Evolutionary conservation across 2,888 invertebrate genomes (phyloP).

Genomic region (Dolichomitus sp.): DNA sequence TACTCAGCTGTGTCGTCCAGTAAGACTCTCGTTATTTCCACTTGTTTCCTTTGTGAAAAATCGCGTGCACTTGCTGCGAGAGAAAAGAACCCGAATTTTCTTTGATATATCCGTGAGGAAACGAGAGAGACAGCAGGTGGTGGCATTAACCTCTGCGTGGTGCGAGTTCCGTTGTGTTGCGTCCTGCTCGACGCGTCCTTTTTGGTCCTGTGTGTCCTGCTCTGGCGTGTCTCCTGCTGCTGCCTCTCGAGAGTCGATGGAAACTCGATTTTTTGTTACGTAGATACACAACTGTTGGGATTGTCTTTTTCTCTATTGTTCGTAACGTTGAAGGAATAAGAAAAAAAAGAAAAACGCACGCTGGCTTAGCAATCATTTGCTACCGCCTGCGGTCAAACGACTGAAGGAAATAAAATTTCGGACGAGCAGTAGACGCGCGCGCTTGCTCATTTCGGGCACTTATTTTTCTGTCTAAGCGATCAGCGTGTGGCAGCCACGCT

Average conservation of each 20-base stretch:
- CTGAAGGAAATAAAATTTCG: conserved; percentile 3
- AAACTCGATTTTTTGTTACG: conserved; percentile 36
- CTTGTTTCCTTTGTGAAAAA: background rate
- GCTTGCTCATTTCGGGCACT: background rate
- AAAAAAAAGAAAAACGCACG: background rate
- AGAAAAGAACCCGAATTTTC: too few relatives aligned
- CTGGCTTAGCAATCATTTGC: background rate
- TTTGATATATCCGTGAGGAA: background rate
- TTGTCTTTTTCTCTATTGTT: background rate
- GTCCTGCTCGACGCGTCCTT: conserved; percentile 26
- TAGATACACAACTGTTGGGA: background rate
- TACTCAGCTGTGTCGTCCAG: background rate
- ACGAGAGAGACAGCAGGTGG: conserved; percentile 27
- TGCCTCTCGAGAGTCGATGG: conserved; percentile 28
- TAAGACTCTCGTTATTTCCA: background rate
- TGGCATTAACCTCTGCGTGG: conserved; percentile 44
- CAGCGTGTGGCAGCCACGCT: background rate
- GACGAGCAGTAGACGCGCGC: background rate
- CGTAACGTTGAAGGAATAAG: background rate
- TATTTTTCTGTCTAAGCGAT: background rate
- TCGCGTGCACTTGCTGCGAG: background rate
- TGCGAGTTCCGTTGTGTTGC: conserved; percentile 24
- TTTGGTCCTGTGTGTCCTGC: background rate
- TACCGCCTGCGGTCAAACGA: conserved; percentile 19
- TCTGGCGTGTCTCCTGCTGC: conserved; percentile 42